Evolutionary conservation across 1,140 invertebrate genomes (phyloP), one percentile per base, ranked within the genome.

Genomic region (Ips typographus): DNA sequence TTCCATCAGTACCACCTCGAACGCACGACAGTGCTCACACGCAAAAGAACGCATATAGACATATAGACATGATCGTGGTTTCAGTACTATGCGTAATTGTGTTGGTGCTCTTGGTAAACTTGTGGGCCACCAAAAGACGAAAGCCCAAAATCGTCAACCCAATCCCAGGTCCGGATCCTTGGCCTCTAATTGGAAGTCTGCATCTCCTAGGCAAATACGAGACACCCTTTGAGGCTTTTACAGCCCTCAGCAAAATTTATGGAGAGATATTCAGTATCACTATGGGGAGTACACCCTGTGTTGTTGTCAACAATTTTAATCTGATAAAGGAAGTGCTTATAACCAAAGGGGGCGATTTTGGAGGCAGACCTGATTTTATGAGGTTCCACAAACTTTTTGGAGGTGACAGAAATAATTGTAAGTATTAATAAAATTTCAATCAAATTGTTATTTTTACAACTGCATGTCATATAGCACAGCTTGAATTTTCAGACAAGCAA

Each of bases 321-420:
- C 77, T 88, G 7, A 90, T 94, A 71, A 87, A 88, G 68, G 90
- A 93, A 78, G 91, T 94, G 22, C 84, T 95, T 8, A 89, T 94
- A 75, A 86, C 88, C 67, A 93, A 93, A 79, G 91, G 91, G 44
- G 88, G 87, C 65, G 86, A 88, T 71, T 94, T 95, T 79, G 91
- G 90, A 2, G 90, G 91, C 3, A 82, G 93, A 42, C 92, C 93
- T 0, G 87, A 94, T 77, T 94, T 94, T 78, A 75, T 90, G 41
- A 82, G 93, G 44, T 91, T 88, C 79, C 85, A 91, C 73, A 84
- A 85, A 70, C 84, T 92, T 2, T 93, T 93, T 79, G 89, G 88
- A 2, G 89, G 88, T 41, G 86, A 92, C 78, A 82, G 89, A 58
- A 88, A 91, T 78, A 91, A 91, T 78, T 92, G 91, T 92, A 84